A percentile compares a stretch with the other conserved stretches of the same genome.
Conservation (phyloP, 2,888 invertebrate genomes). For the Mylabris sibirica region DNA sequence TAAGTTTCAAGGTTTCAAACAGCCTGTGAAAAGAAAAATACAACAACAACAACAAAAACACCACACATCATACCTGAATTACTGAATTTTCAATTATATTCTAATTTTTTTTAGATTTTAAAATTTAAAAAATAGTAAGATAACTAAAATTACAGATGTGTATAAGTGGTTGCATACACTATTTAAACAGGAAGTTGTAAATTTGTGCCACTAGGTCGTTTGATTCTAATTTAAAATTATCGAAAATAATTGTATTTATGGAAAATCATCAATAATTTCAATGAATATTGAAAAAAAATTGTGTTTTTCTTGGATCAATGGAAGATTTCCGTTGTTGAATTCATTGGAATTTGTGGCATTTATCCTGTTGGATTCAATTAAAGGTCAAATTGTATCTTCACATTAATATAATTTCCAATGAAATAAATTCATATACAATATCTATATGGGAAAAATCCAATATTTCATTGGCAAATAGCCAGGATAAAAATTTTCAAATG, state of each 20-base stretch:
- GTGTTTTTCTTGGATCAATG: neutral
- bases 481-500: neutral
- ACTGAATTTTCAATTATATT: neutral
- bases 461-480: neutral
- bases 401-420: neutral
- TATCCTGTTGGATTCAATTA: neutral
- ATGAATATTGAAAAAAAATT: neutral
- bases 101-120: neutral
- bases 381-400: neutral
- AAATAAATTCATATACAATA: neutral
- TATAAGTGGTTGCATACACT: neutral
- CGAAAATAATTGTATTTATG: no score
- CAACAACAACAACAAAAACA: slow-evolving; percentile 24
- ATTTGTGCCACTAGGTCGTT: neutral
- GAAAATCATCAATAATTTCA: no score
- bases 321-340: neutral
- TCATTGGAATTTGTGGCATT: neutral
- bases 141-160: neutral
- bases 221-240: neutral
- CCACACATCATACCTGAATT: slow-evolving; percentile 30
- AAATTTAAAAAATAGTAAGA: no score
- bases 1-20: slow-evolving; percentile 20
- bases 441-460: slow-evolving; percentile 8
- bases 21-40: slow-evolving; percentile 35
- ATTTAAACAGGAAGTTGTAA: neutral